A percentile compares a stretch with the other conserved stretches of the same genome.
Evolutionary conservation across 1,140 invertebrate species (phyloP).

Genomic region (Procambarus virginalis): DNA sequence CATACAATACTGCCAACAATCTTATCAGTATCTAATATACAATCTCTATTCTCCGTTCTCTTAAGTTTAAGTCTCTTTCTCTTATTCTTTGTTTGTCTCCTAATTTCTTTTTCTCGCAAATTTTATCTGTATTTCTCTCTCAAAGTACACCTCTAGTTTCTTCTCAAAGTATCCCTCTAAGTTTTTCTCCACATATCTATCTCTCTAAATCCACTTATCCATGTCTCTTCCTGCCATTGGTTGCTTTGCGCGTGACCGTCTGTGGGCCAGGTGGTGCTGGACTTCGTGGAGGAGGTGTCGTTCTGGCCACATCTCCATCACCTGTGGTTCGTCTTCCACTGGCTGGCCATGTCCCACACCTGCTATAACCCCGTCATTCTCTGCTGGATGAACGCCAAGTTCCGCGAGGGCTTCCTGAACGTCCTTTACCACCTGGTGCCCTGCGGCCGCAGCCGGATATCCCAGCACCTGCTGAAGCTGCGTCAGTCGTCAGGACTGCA

Average conservation of each 20-base stretch:
- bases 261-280: slow-evolving; percentile 33
- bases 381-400: slow-evolving; percentile 77
- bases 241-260: no score
- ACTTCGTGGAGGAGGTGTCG: slow-evolving; percentile 21
- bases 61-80: no score
- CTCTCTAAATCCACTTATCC: no score
- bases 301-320: slow-evolving; percentile 68
- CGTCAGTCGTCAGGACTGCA: slow-evolving; percentile 25
- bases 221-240: no score
- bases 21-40: no score
- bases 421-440: slow-evolving; percentile 40
- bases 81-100: neutral
- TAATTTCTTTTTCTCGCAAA: neutral
- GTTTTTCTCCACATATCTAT: no score
- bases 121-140: neutral
- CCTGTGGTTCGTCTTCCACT: slow-evolving; percentile 71
- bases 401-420: slow-evolving; percentile 72
- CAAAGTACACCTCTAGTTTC: neutral
- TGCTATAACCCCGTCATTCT: slow-evolving; percentile 77
- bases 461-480: slow-evolving; percentile 13
- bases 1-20: no score
- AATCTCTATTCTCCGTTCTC: no score
- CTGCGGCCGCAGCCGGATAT: slow-evolving; percentile 12
- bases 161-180: no score
- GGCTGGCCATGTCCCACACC: slow-evolving; percentile 73